Base-by-base conservation (phyloP, 2,113 vertebrate genomes). In the Verasper variegatus region DNA sequence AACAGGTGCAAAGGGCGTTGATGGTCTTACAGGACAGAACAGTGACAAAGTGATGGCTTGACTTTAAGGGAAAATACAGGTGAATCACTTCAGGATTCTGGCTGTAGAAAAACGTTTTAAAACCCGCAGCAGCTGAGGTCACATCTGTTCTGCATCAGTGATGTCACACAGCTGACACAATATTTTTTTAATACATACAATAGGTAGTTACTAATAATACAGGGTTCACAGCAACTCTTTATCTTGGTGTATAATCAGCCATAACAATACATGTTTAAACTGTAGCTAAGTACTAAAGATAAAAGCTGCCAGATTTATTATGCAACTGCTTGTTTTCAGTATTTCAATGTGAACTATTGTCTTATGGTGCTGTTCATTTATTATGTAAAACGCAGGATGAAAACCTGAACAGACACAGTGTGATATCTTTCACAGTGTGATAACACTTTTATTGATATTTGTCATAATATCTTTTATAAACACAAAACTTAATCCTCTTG, bases 391-490 rank as follows among this genome's bases (percentile, higher is more conserved):
- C 9, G 12, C 24, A 68, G 26, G 58, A 21, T 47, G 18, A 45
- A 64, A 59, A 18, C 64, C 37, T n/a, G 8, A 11, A 13, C 4
- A 6, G 7, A 68, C 9, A 67, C 1, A 11, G 24, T 47, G 3
- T 23, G 47, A 55, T 9, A 21, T 24, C 3, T 47, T 12, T 65
- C 23, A 12, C n/a, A n/a, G n/a, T n/a, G n/a, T n/a, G n/a, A n/a
- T n/a, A 24, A 60, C 4, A 51, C 40, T 54, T 69, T 69, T 81
- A 18, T 49, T 49, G 14, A 49, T 17, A 4, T 49, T 49, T 18
- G 13, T 80, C 56, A 67, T 47, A 31, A 31, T 31, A 31, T 31
- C 4, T 37, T 45, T 55, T 24, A 51, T 35, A 35, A 15, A 35
- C 23, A 8, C 47, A 51, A 14, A 26, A 35, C 26, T 27, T 10